Conservation (phyloP, 2,797 vertebrate genomes). For the Cossypha polioptera region DNA sequence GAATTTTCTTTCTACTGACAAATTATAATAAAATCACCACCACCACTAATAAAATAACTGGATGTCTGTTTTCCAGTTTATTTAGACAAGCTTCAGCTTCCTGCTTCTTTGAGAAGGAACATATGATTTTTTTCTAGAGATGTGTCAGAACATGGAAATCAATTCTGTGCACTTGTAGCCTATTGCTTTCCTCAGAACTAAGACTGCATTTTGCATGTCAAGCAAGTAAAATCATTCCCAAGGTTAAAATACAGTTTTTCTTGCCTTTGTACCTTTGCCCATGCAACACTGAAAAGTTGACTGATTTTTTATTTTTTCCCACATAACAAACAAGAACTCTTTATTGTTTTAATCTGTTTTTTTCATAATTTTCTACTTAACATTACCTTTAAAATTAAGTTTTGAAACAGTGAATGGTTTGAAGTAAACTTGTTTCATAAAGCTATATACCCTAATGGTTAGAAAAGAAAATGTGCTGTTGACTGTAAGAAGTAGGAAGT, state of each 20-base stretch:
- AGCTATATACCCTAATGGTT: background rate
- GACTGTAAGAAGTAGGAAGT: background rate
- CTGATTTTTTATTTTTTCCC: background rate
- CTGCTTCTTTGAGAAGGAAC: no score
- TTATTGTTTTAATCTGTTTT: background rate
- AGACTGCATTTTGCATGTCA: background rate
- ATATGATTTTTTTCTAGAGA: no score
- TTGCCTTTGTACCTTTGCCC: background rate
- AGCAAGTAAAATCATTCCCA: conserved; percentile 7
- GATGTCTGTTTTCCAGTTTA: no score
- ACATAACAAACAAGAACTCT: background rate
- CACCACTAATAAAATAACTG: no score
- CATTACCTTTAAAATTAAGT: background rate
- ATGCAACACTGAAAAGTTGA: background rate
- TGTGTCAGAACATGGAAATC: background rate
- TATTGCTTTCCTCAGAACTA: background rate
- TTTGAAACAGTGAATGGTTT: background rate
- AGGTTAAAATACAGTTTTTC: background rate
- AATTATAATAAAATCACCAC: no score
- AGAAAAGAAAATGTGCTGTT: background rate
- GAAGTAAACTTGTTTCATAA: background rate
- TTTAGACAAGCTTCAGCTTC: no score
- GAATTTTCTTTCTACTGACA: no score
- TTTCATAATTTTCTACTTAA: background rate
- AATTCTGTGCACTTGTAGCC: background rate